These are phyloP conservation scores for Oreortyx pictus DNA, from an alignment of 2,797 vertebrate genomes.

Conservation along the genomic window DNA sequence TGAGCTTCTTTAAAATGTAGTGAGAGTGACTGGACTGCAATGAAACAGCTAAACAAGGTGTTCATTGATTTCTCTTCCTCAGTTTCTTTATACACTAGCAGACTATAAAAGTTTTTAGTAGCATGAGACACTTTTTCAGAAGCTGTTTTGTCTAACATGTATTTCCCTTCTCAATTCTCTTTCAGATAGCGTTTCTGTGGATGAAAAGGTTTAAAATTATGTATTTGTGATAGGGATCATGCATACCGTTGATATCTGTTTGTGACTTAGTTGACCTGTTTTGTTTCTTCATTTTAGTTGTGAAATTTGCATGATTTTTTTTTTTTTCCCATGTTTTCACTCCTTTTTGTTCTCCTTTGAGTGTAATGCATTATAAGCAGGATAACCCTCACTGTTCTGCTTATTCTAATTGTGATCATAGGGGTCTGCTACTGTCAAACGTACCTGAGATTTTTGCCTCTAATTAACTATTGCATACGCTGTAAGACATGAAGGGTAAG, in stretches of 20 bases:
- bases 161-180: slow-evolving; percentile 84
- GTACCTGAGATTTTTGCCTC: slow-evolving; percentile 42
- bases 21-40: rapidly evolving
- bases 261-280: slow-evolving; percentile 78
- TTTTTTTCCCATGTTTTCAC: slow-evolving; percentile 72
- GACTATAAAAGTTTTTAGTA: slow-evolving; percentile 16
- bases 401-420: slow-evolving; percentile 65
- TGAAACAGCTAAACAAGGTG: background rate
- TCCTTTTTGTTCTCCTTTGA: slow-evolving; percentile 76
- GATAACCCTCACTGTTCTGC: slow-evolving; percentile 65
- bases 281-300: slow-evolving; percentile 78
- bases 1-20: background rate
- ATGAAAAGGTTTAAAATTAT: slow-evolving; percentile 94
- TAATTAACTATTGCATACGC: background rate
- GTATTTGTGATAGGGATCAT: slow-evolving; percentile 77
- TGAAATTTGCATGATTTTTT: slow-evolving; percentile 83
- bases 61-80: background rate
- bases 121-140: slow-evolving; percentile 37
- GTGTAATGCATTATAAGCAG: slow-evolving; percentile 74
- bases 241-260: slow-evolving; percentile 80
- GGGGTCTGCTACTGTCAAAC: slow-evolving; percentile 78
- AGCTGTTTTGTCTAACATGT: slow-evolving; percentile 80
- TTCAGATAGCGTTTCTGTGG: slow-evolving; percentile 96
- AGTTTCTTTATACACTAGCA: background rate
- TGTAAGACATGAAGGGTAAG: slow-evolving; percentile 53